Base-by-base conservation (phyloP, 2,888 invertebrate genomes). In the Ornithoptera priamus region DNA sequence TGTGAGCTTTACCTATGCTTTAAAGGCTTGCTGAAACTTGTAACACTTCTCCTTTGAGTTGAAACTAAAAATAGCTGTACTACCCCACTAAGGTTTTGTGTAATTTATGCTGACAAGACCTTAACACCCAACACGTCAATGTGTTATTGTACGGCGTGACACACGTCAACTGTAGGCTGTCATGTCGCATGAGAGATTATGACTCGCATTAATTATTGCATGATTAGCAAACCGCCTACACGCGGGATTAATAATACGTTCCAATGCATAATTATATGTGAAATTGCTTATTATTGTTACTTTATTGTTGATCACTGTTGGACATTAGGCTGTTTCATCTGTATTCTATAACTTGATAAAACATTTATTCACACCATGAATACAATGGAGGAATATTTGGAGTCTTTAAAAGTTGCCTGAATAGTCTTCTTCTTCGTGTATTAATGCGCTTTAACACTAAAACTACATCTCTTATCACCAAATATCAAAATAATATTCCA, bases 181-280 rank as follows among this genome's bases (percentile, higher is more conserved):
- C 63, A 62, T 63, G 63, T 63, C n/a, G 50, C 30, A 63, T 22
- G 63, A 63, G 63, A 63, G 22, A 63, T 63, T 63, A 63, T 63
- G 63, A 63, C 30, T 10, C 24, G 18, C 50, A 63, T 63, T 63
- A 63, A 63, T 63, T 63, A 63, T 63, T 53, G 53, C 63, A 53
- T 63, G 53, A 63, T 63, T 53, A 24, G 63, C 53, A 36, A 63
- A 63, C 18, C 30, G 30, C 24, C 50, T 50, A 53, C 53, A 63
- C 53, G n/a, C 46, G 63, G 53, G 63, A 50, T 17, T 53, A 22
- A 62, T 22, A 46, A 24, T 50, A 18, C 63, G n/a, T 53, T 63
- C 15, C 30, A 61, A 61, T 18, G 36, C 20, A 46, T 62, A 53
- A 63, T 53, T 30, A 63, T 63, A 50, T 50, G 24, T 36, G 15